phyloP scores from a whole-genome alignment of 1,140 invertebrate genomes.

The Papilio dardanus region DNA sequence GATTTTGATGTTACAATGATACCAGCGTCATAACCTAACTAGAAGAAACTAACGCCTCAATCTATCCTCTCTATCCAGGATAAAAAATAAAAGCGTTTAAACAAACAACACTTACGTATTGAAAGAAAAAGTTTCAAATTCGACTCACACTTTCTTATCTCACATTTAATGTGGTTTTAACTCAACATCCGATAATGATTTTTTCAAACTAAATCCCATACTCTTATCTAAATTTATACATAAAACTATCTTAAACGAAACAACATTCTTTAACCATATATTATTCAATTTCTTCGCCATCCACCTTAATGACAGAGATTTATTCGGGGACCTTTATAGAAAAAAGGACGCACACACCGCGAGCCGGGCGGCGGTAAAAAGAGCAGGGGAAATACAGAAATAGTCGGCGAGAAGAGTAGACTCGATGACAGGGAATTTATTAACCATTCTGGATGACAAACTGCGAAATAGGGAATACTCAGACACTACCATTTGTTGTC shows the following conservation, averaged over 20 bases:
- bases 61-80: no score
- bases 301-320: constrained; percentile 47
- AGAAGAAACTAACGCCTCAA: no score
- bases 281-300: constrained; percentile 46
- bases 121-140: not conserved
- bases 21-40: no score
- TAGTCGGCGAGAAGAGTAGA: constrained; percentile 56
- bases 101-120: not conserved
- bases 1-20: no score
- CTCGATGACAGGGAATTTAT: constrained; percentile 78
- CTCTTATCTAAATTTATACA: constrained; percentile 28
- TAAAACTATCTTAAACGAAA: constrained; percentile 33
- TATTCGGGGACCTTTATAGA: constrained; percentile 55
- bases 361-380: constrained; percentile 48
- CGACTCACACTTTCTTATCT: not conserved
- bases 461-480: constrained; percentile 56
- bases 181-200: constrained; percentile 8
- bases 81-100: not conserved
- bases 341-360: constrained; percentile 46
- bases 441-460: constrained; percentile 73
- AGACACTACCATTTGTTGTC: constrained; percentile 46
- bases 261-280: constrained; percentile 39
- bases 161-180: constrained; percentile 3
- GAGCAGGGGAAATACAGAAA: constrained; percentile 60
- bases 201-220: constrained; percentile 5